Conservation (phyloP, 2,113 vertebrate genomes). For the Orthonyx spaldingii region DNA sequence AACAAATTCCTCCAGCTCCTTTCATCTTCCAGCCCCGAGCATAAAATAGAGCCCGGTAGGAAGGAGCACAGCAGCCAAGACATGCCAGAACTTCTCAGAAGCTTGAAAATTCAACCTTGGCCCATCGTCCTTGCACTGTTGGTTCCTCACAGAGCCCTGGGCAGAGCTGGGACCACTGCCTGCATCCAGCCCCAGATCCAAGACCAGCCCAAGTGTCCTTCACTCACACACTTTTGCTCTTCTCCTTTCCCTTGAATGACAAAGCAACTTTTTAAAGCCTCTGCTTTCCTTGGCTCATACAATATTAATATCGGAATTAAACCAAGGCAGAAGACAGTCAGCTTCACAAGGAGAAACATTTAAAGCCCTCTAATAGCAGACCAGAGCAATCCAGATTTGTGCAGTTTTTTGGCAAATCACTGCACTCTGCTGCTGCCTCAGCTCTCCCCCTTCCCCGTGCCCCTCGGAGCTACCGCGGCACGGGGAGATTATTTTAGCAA, state of each 20-base stretch:
- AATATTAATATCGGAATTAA: slow-evolving; percentile 30
- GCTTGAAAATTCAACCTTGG: neutral
- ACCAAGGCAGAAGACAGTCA: neutral
- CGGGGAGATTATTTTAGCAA: neutral
- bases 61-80: neutral
- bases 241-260: neutral
- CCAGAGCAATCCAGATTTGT: neutral
- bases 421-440: neutral
- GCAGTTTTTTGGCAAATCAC: neutral
- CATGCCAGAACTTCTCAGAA: neutral
- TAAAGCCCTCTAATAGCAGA: neutral
- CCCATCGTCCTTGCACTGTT: rapidly evolving
- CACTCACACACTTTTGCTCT: neutral
- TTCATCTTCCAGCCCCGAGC: neutral
- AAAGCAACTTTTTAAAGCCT: neutral
- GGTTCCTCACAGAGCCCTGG: neutral
- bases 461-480: neutral
- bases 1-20: neutral
- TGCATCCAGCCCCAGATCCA: neutral
- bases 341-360: neutral
- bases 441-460: neutral
- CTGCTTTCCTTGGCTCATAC: slow-evolving; percentile 11
- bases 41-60: neutral
- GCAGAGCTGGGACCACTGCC: neutral
- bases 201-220: neutral